Percentiles rank a stretch among this genome's conserved stretches.
Evolutionary conservation across 1,140 invertebrate species (phyloP).

Genomic region (Neoseiulus cucumeris): DNA sequence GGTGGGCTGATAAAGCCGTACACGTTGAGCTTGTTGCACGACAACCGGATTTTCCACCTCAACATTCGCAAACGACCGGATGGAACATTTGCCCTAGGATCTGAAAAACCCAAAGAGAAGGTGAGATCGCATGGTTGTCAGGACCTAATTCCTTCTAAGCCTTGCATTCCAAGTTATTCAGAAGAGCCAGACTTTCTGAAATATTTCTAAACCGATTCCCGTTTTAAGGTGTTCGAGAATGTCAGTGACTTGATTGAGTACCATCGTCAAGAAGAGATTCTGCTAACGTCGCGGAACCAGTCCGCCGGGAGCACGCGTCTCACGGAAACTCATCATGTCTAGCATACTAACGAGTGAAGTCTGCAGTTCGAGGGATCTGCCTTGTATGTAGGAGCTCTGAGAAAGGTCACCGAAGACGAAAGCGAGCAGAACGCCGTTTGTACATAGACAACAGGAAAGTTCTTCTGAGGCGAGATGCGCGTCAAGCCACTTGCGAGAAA

Average conservation of each 20-base stretch:
- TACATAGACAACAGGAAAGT: no score
- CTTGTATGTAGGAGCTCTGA: no score
- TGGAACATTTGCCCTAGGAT: constrained; percentile 22
- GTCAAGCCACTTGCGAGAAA: no score
- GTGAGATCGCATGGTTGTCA: constrained; percentile 17
- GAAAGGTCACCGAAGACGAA: no score
- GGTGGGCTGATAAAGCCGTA: constrained; percentile 22
- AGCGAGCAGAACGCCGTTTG: no score
- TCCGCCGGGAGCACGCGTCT: not conserved
- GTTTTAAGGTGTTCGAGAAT: constrained; percentile 19
- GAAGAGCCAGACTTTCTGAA: no score
- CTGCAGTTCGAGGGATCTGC: no score
- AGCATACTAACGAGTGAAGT: no score
- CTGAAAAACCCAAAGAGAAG: constrained; percentile 23
- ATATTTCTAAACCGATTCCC: no score
- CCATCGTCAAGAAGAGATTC: constrained; percentile 21
- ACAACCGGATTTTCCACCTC: constrained; percentile 21
- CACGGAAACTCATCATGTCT: not conserved
- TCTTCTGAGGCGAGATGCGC: no score
- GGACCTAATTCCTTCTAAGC: not conserved
- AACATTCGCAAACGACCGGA: constrained; percentile 21
- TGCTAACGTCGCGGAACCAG: constrained; percentile 18
- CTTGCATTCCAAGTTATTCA: not conserved
- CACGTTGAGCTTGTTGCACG: constrained; percentile 20
- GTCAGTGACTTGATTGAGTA: constrained; percentile 20